Evolutionary conservation across 2,113 vertebrate genomes (phyloP), one percentile per base, ranked within the genome.

Genomic region (Heptranchias perlo): DNA sequence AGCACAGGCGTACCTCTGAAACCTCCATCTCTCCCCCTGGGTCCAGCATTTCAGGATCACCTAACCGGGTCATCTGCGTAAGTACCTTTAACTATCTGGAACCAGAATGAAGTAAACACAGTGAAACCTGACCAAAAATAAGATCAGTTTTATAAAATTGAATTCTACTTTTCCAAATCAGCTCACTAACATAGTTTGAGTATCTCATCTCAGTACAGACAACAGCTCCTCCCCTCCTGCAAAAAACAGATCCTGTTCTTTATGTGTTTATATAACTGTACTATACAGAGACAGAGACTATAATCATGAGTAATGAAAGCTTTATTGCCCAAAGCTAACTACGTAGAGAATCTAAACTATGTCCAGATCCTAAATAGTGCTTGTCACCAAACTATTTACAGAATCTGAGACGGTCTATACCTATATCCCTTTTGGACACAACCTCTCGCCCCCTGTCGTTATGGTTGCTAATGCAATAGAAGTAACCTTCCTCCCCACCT

Each of bases 21-120:
- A 98, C 99, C 62, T 99, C 99, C 97, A 99, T 99, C 97, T 99
- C 99, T 0, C 99, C 99, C 0, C 99, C 99, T 0, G 99, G 99
- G 82, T 99, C 99, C 96, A 99, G 99, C 97, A 98, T 99, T 52
- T 95, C 94, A 0, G 99, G 99, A 96, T 99, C 99, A 94, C 99
- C 99, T 0, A 99, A 98, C 96, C 98, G 99, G 31, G 99, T 99
- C 96, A 99, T 99, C 97, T 99, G 99, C 47, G 99, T 99, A 98
- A 98, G 99, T 99, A 97, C 65, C 65, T 35, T 47, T 39, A 44
- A 93, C 61, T n/a, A 58, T 44, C 18, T 28, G 39, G 61, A 28
- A 67, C 8, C 13, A 28, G 13, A 67, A 28, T 39, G 28, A 23
- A 94, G 44, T 47, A 91, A 58, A 52, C 31, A 6, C 39, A 94